Evolutionary conservation across 2,113 vertebrate genomes (phyloP).

Genomic region (Pygathrix nemaeus): DNA sequence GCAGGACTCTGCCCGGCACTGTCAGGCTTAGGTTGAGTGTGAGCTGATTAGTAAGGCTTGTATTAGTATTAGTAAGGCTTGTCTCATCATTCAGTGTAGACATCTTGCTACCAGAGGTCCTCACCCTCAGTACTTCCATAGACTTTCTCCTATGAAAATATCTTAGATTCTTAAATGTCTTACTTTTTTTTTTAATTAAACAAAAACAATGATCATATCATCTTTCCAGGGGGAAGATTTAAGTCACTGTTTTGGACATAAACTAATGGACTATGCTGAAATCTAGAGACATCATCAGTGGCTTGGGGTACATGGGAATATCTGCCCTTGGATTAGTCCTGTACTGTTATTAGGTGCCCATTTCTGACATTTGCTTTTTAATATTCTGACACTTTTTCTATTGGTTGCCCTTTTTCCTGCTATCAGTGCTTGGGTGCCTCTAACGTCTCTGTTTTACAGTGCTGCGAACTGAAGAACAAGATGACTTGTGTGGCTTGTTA

Average conservation of each 20-base stretch:
- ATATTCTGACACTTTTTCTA: not conserved
- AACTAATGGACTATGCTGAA: not conserved
- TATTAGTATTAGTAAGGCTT: too few relatives aligned
- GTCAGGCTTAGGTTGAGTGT: fast-evolving
- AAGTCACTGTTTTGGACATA: not conserved
- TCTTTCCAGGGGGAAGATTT: not conserved
- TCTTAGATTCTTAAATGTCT: not conserved
- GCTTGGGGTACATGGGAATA: too few relatives aligned
- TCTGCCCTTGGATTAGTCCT: not conserved
- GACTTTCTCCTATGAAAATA: not conserved
- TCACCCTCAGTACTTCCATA: too few relatives aligned
- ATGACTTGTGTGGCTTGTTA: too few relatives aligned
- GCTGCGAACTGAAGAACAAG: not conserved
- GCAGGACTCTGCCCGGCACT: fast-evolving
- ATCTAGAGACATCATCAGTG: not conserved
- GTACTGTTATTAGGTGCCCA: not conserved
- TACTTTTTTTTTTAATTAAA: not conserved
- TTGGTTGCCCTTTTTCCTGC: not conserved
- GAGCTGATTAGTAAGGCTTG: not conserved
- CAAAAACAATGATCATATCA: too few relatives aligned
- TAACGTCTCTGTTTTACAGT: not conserved
- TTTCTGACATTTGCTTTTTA: not conserved
- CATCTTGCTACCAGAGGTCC: not conserved
- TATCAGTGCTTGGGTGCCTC: not conserved
- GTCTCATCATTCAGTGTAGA: fast-evolving